Percentiles rank a stretch among this genome's conserved stretches.
These are phyloP conservation scores for Rhagoletis zephyria DNA, from an alignment of 1,140 invertebrate genomes.

Conservation along the genomic window DNA sequence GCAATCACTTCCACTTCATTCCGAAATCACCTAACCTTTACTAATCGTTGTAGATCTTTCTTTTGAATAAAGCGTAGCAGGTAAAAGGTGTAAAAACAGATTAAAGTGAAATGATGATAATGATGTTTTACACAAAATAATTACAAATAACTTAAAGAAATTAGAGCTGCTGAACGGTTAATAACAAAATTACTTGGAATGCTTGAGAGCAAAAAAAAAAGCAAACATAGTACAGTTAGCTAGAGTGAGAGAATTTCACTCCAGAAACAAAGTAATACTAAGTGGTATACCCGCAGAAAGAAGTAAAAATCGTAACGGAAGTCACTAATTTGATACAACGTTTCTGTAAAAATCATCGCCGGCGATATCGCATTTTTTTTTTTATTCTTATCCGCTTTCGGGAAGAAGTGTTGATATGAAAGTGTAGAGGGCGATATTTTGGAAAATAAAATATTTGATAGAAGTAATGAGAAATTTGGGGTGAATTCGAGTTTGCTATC, in stretches of 20 bases:
- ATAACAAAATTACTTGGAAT: background rate
- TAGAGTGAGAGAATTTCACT: too few relatives aligned
- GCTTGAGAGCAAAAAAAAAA: background rate
- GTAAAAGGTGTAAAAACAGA: background rate
- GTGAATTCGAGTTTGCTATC: too few relatives aligned
- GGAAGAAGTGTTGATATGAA: too few relatives aligned
- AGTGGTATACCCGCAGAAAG: too few relatives aligned
- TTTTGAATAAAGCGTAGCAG: background rate
- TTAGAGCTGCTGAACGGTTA: background rate
- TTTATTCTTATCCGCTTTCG: too few relatives aligned
- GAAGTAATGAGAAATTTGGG: too few relatives aligned
- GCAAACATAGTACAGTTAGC: too few relatives aligned
- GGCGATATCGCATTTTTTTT: background rate
- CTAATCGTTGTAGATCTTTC: background rate
- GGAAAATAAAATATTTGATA: too few relatives aligned
- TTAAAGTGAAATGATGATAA: conserved; percentile 23
- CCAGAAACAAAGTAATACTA: too few relatives aligned
- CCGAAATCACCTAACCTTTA: too few relatives aligned
- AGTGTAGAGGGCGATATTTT: too few relatives aligned
- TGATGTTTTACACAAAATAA: background rate
- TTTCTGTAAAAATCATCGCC: background rate
- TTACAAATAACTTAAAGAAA: background rate
- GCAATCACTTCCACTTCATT: background rate
- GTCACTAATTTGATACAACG: background rate
- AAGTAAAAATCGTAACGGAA: too few relatives aligned